These are phyloP conservation scores for Tridacna crocea DNA, from an alignment of 2,888 invertebrate genomes.

Conservation along the genomic window DNA sequence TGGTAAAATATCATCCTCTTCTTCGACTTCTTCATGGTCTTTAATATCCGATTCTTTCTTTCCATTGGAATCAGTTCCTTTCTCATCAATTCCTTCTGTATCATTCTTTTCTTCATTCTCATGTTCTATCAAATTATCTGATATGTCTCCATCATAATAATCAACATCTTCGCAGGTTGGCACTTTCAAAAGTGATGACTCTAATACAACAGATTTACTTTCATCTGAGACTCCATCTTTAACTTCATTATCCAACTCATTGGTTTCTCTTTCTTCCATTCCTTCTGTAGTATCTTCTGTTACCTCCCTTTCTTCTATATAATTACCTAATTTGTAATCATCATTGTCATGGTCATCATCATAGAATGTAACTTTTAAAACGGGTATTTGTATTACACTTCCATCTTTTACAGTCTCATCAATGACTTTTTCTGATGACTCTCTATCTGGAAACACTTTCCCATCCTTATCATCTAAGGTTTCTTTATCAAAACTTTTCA, in stretches of 20 bases:
- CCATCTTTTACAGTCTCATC: background rate
- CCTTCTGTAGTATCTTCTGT: slow-evolving; percentile 4
- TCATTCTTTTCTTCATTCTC: no score
- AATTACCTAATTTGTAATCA: no score
- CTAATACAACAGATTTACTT: background rate
- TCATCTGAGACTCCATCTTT: background rate
- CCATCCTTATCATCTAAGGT: background rate
- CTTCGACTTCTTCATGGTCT: background rate
- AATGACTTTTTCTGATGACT: background rate
- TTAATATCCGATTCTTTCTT: background rate
- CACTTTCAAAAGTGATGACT: no score
- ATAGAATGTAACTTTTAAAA: no score
- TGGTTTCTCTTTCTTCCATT: background rate
- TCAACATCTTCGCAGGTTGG: no score
- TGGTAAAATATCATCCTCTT: slow-evolving; percentile 10
- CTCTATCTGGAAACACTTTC: background rate
- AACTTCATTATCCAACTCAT: background rate
- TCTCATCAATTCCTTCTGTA: background rate
- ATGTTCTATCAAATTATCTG: background rate
- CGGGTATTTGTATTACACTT: background rate
- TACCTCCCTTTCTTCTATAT: background rate
- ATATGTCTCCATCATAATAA: background rate
- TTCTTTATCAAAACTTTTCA: background rate
- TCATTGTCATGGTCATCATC: no score
- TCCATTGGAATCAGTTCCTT: background rate